A percentile compares a stretch with the other conserved stretches of the same genome.
Conservation (phyloP, 2,888 invertebrate species). For the Xestobium rufovillosum region DNA sequence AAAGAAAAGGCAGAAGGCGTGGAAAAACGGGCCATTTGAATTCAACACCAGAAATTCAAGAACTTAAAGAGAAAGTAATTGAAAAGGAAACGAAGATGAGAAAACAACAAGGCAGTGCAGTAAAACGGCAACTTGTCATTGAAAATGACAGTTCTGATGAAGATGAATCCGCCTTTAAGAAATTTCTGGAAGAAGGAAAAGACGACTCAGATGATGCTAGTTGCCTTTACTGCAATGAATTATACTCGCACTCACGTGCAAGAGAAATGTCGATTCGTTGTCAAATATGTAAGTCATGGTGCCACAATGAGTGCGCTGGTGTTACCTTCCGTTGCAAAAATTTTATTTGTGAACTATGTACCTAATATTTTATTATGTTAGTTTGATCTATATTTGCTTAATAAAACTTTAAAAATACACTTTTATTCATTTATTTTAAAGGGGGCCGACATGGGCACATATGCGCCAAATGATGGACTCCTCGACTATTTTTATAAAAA, state of each 20-base stretch:
- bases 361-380: too few species aligned
- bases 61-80: too few species aligned
- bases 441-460: too few species aligned
- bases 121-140: constrained; percentile 11
- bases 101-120: constrained; percentile 13
- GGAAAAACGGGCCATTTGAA: too few species aligned
- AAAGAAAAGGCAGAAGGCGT: constrained; percentile 12
- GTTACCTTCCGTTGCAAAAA: too few species aligned
- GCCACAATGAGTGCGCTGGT: constrained; percentile 11
- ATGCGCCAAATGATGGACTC: too few species aligned
- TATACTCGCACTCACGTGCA: constrained; percentile 12
- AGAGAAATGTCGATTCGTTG: constrained; percentile 9
- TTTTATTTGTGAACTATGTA: too few species aligned
- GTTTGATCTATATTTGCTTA: too few species aligned
- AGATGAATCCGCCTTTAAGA: constrained; percentile 12
- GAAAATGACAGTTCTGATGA: constrained; percentile 13
- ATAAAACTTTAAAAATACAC: too few species aligned
- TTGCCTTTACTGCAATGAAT: constrained; percentile 11
- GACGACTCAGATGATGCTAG: constrained; percentile 13
- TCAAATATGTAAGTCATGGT: constrained; percentile 8
- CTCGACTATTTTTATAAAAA: too few species aligned
- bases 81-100: constrained; percentile 12
- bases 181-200: constrained; percentile 13
- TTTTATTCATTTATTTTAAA: too few species aligned
- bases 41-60: too few species aligned